A percentile compares a stretch with the other conserved stretches of the same genome.
phyloP scores from a whole-genome alignment of 2,113 vertebrate species.

The Nematolebias whitei region DNA sequence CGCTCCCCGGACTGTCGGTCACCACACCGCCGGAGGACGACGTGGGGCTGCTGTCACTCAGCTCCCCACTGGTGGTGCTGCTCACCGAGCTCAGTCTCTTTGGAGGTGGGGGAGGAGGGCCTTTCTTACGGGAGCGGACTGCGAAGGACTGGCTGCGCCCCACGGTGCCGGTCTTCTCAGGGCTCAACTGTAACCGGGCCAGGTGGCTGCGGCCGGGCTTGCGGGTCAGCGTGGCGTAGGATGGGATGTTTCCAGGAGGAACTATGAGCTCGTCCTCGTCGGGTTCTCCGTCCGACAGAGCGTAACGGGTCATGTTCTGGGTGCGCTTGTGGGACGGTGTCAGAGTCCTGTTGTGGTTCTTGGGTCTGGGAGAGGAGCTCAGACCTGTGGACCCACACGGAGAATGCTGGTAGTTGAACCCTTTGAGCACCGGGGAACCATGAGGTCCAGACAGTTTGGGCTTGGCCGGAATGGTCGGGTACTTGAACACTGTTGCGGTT shows the following conservation, averaged over 20 bases:
- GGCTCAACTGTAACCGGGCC: conserved; percentile 28
- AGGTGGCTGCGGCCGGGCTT: conserved; percentile 80
- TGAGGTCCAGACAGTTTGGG: conserved; percentile 47
- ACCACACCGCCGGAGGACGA: conserved; percentile 12
- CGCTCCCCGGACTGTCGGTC: conserved; percentile 14
- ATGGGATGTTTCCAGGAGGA: conserved; percentile 77
- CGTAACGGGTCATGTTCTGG: conserved; percentile 86
- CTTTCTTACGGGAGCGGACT: conserved; percentile 89
- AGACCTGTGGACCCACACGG: conserved; percentile 62
- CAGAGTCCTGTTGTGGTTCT: conserved; percentile 19
- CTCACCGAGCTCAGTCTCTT: conserved; percentile 94
- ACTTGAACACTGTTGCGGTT: conserved; percentile 70
- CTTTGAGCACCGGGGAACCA: conserved; percentile 61
- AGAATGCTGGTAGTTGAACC: conserved; percentile 74
- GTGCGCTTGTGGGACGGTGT: conserved; percentile 82
- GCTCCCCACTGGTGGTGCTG: conserved; percentile 81
- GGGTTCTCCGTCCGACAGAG: conserved; percentile 85
- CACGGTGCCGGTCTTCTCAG: conserved; percentile 75
- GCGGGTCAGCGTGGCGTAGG: conserved; percentile 90
- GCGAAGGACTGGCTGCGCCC: conserved; percentile 94
- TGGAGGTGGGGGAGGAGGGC: conserved; percentile 89
- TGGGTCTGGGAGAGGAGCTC: conserved; percentile 1
- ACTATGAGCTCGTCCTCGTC: conserved; percentile 81
- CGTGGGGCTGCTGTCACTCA: conserved; percentile 36
- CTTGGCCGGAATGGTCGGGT: conserved; percentile 70